Base-by-base conservation (phyloP, 2,113 vertebrate species). In the Callionymus lyra region DNA sequence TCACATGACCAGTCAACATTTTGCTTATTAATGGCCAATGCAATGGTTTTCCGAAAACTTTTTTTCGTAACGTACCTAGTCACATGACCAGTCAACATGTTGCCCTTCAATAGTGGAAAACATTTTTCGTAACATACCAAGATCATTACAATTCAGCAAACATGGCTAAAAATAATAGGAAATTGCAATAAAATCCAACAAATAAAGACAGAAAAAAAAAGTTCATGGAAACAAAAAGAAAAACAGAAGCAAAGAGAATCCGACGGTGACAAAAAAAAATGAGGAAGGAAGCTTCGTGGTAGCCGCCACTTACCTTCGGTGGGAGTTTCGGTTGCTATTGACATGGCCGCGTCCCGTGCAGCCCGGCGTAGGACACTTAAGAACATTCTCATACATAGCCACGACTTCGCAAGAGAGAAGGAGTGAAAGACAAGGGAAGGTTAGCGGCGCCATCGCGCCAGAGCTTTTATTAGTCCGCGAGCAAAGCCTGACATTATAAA, bases 281-380 rank as follows among this genome's bases (percentile, higher is more conserved):
- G 43, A 53, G 37, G 49, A 68, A 21, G 50, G 44, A 52, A 57
- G 45, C 46, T 21, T 38, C 15, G 66, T 49, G 31, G 48, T 50
- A n/a, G 40, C 72, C 56, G 53, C 43, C 79, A 83, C 94, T 94
- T 90, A 99, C 95, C 95, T 99, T 87, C 95, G 68, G 85, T 99
- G 95, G 34, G 95, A 99, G 88, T 99, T 99, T 90, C 95, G 91
- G 95, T 99, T 99, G 92, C 95, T 99, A 89, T 99, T 99, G 84
- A 99, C 95, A 83, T 99, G 95, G 83, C 95, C 95, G 54, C 95
- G 92, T 88, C 95, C 95, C 68, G 95, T 98, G 92, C 95, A 99
- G 92, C 95, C 95, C 49, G 89, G 93, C 82, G 95, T 99, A 85
- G 95, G 95, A 90, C 95, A 99, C 92, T 99, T 99, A 90, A 99